Evolutionary conservation across 2,113 vertebrate genomes (phyloP).

Genomic region (Thymallus thymallus): DNA sequence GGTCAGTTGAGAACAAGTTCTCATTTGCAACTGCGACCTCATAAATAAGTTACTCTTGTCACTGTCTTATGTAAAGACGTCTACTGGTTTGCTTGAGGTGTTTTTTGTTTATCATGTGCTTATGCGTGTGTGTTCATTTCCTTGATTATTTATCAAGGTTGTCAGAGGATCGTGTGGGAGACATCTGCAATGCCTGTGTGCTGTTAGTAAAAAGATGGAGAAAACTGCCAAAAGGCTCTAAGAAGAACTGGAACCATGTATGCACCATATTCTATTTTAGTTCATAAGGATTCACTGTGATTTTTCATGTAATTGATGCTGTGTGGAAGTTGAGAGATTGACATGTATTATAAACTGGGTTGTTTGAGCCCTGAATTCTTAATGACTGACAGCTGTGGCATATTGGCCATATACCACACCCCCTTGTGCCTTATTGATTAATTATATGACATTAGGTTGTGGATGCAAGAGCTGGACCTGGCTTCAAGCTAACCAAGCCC

Average conservation of each 20-base stretch:
- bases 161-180: constrained; percentile 76
- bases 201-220: constrained; percentile 81
- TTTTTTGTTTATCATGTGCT: not conserved
- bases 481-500: constrained; percentile 80
- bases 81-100: not conserved
- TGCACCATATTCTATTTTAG: constrained; percentile 28
- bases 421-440: too few species aligned
- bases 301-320: not conserved
- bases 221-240: constrained; percentile 78
- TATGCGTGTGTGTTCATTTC: not conserved
- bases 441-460: constrained; percentile 71
- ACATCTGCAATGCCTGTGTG: constrained; percentile 82
- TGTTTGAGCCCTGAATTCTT: too few species aligned
- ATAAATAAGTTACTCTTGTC: not conserved
- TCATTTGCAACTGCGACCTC: too few species aligned
- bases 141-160: constrained; percentile 51
- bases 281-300: not conserved
- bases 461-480: constrained; percentile 80
- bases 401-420: too few species aligned
- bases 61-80: not conserved
- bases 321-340: not conserved
- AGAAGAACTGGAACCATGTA: constrained; percentile 83
- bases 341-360: too few species aligned
- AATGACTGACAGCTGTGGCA: too few species aligned
- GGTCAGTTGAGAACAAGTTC: too few species aligned